Base-by-base conservation (phyloP, 2,888 invertebrate species). In the Coleophora deauratella region DNA sequence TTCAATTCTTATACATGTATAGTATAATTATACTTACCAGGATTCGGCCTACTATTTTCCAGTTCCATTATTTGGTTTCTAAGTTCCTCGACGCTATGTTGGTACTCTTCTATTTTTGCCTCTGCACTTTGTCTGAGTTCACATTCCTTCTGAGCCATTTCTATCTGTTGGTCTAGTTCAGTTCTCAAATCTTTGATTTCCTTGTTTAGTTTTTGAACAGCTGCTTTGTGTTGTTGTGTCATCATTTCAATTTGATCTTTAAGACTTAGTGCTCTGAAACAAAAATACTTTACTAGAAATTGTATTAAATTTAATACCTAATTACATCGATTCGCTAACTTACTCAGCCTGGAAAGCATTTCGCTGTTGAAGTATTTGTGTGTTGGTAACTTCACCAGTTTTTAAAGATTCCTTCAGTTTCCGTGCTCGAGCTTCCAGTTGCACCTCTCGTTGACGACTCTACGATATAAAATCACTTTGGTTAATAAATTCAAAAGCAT, bases 401-500 rank as follows among this genome's bases (percentile, higher is more conserved):
- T 80, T 84, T 37, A 84, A 51, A 14, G 75, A 72, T 53, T 85
- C 85, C 53, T 73, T 81, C 45, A 82, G 56, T 55, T 84, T 85
- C 43, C 84, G 66, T 27, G 84, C 84, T 12, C 78, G 71, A 31
- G 80, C 74, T 65, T 85, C 85, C 40, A 84, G 47, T 34, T 77
- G 79, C 3, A 72, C 66, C 64, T 85, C 85, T 50, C 58, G 70
- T 63, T 80, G 84, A 30, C 82, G 81, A 51, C 74, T 81, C 85
- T 85, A 21, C 21, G 6, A 21, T 4, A 21, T 21, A 21, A 21
- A 21, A 3, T 4, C 21, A 21, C 21, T 4, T 4, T 4, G 6
- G 21, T 21, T 21, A 45, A 27, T 44, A 53, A 34, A 30, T 30
- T 12, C 11, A 10, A 21, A 9, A 10, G 12, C n/a, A 1, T 11